Conservation (phyloP, 2,113 vertebrate species). For the Beaufortia kweichowensis region DNA sequence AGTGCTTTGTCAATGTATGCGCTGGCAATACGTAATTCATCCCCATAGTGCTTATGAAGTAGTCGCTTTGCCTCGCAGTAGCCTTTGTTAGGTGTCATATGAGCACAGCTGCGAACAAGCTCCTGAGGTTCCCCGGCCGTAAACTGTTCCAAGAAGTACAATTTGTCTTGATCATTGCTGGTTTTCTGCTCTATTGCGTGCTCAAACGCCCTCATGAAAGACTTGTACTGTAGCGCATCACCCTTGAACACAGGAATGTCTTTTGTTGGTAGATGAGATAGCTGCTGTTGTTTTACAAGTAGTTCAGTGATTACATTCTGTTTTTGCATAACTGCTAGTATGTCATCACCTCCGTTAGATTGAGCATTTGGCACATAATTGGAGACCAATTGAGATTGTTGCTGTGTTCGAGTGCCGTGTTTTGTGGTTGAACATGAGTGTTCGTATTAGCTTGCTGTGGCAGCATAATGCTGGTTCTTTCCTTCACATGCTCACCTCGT, state of each 20-base stretch:
- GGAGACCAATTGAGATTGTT: too few species aligned
- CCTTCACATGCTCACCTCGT: background rate
- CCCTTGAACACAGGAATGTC: conserved; percentile 9
- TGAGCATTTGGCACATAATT: too few species aligned
- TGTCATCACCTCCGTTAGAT: background rate
- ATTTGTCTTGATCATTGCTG: conserved; percentile 23
- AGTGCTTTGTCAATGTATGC: conserved; percentile 35
- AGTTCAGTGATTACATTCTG: background rate
- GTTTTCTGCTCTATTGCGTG: conserved; percentile 32
- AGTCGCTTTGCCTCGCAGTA: conserved; percentile 36
- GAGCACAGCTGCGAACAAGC: conserved; percentile 26
- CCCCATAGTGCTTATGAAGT: conserved; percentile 9
- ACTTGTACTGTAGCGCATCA: conserved; percentile 17
- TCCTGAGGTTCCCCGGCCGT: conserved; percentile 26
- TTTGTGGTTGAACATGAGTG: too few species aligned
- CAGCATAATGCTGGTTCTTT: background rate
- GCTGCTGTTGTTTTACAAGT: background rate
- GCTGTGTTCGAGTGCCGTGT: too few species aligned
- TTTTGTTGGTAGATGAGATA: background rate
- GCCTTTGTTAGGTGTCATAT: conserved; percentile 21
- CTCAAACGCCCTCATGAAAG: conserved; percentile 28
- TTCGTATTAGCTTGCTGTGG: too few species aligned
- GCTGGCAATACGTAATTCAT: conserved; percentile 9
- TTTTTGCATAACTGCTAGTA: background rate
- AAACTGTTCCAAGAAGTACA: conserved; percentile 36